phyloP scores from a whole-genome alignment of 2,888 invertebrate genomes.

The Saturnia pavonia region DNA sequence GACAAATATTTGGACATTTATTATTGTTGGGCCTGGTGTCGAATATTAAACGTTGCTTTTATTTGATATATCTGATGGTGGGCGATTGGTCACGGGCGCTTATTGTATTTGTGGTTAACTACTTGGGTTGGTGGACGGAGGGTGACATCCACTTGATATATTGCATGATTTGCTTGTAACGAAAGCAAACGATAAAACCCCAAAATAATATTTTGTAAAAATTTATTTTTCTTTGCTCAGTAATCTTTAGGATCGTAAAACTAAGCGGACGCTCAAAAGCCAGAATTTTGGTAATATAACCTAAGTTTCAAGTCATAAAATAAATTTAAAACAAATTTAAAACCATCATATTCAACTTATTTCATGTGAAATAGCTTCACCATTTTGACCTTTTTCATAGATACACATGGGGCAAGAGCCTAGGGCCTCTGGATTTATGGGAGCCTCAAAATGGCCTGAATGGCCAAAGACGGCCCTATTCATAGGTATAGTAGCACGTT shows the following conservation, averaged over 20 bases:
- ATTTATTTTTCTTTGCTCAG: neutral
- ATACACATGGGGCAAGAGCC: no score
- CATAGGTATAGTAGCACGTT: no score
- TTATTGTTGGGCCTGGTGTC: conserved; percentile 65
- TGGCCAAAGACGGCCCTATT: no score
- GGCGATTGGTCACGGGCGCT: conserved; percentile 62
- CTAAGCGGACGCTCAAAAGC: neutral
- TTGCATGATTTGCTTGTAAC: conserved; percentile 4
- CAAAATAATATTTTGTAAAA: neutral
- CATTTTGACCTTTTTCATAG: no score
- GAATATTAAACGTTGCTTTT: conserved; percentile 74
- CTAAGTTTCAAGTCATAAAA: neutral
- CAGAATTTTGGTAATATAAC: neutral
- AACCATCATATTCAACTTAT: no score
- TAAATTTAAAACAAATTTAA: neutral
- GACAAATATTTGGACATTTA: conserved; percentile 81
- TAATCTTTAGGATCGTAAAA: neutral
- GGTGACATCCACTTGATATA: conserved; percentile 15
- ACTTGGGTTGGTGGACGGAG: conserved; percentile 34
- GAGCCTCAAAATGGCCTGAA: no score
- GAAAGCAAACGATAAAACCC: neutral
- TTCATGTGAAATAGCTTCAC: no score
- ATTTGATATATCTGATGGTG: conserved; percentile 52
- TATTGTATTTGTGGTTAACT: conserved; percentile 49
- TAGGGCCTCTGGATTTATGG: no score